Conservation (phyloP, 2,113 vertebrate species). For the Oncorhynchus masou region DNA sequence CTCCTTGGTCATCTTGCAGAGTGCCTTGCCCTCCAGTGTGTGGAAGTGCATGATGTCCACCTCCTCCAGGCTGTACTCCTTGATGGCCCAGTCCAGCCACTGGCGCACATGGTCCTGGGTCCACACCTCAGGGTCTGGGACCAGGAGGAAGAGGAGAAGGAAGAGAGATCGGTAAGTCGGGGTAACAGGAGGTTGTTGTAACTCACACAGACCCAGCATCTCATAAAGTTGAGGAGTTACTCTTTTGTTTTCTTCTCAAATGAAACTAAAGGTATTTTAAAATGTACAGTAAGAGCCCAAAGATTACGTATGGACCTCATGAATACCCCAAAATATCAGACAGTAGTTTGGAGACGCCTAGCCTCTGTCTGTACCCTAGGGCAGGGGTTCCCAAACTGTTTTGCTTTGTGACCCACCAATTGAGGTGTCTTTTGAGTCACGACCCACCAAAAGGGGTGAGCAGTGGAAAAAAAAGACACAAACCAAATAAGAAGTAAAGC, state of each 20-base stretch:
- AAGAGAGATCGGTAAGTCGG: neutral
- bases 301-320: neutral
- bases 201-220: neutral
- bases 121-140: constrained; percentile 79
- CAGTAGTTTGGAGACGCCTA: no score
- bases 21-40: constrained; percentile 76
- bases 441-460: no score
- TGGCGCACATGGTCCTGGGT: constrained; percentile 81
- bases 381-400: no score
- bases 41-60: constrained; percentile 78
- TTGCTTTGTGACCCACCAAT: no score
- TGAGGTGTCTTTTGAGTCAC: no score
- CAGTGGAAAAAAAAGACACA: no score
- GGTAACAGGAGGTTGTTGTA: neutral
- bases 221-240: neutral
- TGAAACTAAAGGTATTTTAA: no score
- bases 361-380: no score
- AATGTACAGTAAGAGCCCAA: neutral
- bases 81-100: constrained; percentile 87
- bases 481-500: no score
- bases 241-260: no score
- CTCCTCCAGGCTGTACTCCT: constrained; percentile 79
- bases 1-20: constrained; percentile 82
- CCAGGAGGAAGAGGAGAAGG: neutral
- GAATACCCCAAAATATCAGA: neutral